Evolutionary conservation across 2,888 invertebrate species (phyloP).

Genomic region (Dexiosoma caninum): DNA sequence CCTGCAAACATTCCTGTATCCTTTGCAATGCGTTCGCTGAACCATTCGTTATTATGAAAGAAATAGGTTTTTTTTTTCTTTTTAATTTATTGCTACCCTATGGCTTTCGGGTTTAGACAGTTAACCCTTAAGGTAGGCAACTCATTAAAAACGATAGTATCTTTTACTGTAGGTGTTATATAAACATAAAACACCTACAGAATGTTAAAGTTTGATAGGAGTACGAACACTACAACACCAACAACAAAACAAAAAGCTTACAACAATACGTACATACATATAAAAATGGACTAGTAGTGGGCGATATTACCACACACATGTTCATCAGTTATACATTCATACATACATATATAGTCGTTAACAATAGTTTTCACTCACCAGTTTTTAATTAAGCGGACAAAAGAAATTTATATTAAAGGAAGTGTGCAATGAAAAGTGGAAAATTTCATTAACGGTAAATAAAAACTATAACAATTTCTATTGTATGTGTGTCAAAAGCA

Average conservation of each 20-base stretch:
- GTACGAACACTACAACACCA: not conserved
- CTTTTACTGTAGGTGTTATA: slow-evolving; percentile 49
- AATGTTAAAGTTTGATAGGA: slow-evolving; percentile 34
- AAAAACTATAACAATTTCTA: too few relatives aligned
- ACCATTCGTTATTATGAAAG: not conserved
- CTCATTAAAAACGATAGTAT: slow-evolving; percentile 61
- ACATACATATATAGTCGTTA: not conserved
- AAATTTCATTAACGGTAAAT: not conserved
- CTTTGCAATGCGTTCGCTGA: not conserved
- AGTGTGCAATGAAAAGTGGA: not conserved
- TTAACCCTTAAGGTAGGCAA: slow-evolving; percentile 61
- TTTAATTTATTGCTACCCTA: slow-evolving; percentile 42
- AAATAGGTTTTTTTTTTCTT: not conserved
- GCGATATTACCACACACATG: not conserved
- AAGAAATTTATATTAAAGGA: not conserved
- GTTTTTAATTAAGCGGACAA: not conserved
- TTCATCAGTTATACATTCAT: too few relatives aligned
- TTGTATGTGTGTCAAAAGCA: too few relatives aligned
- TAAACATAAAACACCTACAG: slow-evolving; percentile 39
- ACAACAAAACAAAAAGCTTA: not conserved
- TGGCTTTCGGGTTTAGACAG: slow-evolving; percentile 46
- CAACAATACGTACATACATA: slow-evolving; percentile 10
- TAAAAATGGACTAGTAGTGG: not conserved
- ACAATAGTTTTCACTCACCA: not conserved
- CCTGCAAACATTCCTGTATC: not conserved